phyloP scores from a whole-genome alignment of 2,888 invertebrate species.

The Cephus runcator region DNA sequence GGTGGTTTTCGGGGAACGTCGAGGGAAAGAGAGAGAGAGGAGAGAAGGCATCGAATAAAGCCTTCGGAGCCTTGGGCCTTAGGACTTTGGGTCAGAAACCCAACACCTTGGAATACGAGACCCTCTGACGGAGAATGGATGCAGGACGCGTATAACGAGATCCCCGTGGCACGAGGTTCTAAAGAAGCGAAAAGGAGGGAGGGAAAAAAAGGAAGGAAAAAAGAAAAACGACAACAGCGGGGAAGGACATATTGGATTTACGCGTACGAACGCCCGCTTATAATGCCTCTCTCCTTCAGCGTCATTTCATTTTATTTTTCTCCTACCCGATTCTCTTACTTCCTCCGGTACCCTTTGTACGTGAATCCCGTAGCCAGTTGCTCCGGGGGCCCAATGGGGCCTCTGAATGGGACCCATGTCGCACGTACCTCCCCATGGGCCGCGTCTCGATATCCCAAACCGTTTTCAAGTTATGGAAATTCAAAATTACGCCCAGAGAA shows the following conservation, averaged over 20 bases:
- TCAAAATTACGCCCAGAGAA: background rate
- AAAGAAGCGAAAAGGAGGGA: conserved; percentile 21
- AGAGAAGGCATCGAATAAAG: conserved; percentile 17
- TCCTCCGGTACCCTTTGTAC: background rate
- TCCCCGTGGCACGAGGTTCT: conserved; percentile 37
- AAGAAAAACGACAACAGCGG: conserved; percentile 7
- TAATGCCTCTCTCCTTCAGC: conserved; percentile 36
- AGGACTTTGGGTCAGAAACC: conserved; percentile 56
- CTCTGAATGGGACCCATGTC: background rate
- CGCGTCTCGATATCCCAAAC: background rate
- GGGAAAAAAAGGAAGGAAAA: conserved; percentile 34
- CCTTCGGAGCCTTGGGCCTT: conserved; percentile 27
- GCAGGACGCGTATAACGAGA: conserved; percentile 51
- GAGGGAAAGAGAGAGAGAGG: conserved; percentile 1
- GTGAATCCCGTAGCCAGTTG: background rate
- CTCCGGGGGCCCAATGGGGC: background rate
- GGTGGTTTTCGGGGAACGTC: background rate
- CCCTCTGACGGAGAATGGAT: conserved; percentile 5
- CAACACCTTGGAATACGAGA: conserved; percentile 49
- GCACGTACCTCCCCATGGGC: background rate
- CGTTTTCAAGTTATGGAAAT: background rate
- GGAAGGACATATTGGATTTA: conserved; percentile 54
- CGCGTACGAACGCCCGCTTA: conserved; percentile 54
- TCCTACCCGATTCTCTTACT: background rate
- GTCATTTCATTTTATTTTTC: conserved; percentile 17